Base-by-base conservation (phyloP, 2,797 vertebrate genomes). In the Eurystomus glaucurus region DNA sequence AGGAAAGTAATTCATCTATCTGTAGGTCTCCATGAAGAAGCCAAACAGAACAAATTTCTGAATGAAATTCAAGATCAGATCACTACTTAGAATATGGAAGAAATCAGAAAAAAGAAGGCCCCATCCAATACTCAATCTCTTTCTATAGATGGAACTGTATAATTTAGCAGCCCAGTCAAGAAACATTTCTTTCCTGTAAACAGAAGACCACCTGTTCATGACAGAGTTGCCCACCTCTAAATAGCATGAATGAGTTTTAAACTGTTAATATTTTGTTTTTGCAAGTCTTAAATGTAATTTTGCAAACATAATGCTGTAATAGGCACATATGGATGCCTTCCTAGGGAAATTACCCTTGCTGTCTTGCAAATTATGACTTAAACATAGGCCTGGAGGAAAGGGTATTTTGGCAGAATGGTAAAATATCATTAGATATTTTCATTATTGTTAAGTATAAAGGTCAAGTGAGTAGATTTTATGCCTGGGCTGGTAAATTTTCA, bases 381-480 rank as follows among this genome's bases (percentile, higher is more conserved):
- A 71, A 66, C 13, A 51, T 8, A 71, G 41, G 17, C 26, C 64
- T 83, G 41, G 37, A 85, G 17, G 29, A 87, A 71, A 51, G 8
- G 7, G 2, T 54, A 46, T 92, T 94, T 91, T 92, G 84, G 52
- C 50, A 92, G 41, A 4, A 89, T 2, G 31, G 28, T 68, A 83
- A 91, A 95, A 90, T 83, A 81, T 52, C 33, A 54, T 37, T 78
- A 54, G 22, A 33, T 48, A 33, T 92, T 95, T 83, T 71, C 39
- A 76, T 54, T 90, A 74, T 80, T 3, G 3, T 75, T 46, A 83
- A 77, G 18, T 57, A 65, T 71, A 85, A 88, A 71, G 71, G 57
- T 75, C 71, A 92, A 51, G 94, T 37, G 28, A 90, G 9, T 45
- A 93, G 84, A 75, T 80, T 94, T 95, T 78, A 68, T 94, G 57